Base-by-base conservation (phyloP, 2,113 vertebrate genomes). In the Podiceps cristatus region DNA sequence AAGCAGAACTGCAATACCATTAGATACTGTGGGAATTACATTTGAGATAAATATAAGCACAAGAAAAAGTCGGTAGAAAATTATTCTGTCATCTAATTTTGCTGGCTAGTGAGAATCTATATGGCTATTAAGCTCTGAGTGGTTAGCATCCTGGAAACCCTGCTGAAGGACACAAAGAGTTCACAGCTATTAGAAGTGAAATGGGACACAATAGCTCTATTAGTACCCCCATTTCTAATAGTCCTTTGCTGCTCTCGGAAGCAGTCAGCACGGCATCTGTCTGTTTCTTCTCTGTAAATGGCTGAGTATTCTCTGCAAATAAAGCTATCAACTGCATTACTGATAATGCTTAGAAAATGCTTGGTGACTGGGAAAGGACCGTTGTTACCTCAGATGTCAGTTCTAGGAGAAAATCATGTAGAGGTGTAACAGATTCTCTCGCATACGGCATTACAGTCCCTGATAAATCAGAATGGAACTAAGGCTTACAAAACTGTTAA, bases 341-440 rank as follows among this genome's bases (percentile, higher is more conserved):
- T 82, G 71, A 56, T 85, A 91, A 93, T 91, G 75, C 62, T 93
- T 81, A 49, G 69, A 91, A 93, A 94, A 96, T 94, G 91, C 50
- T 91, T 88, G n/a, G 24, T 56, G 74, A 14, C 76, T 52, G 27
- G 50, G 31, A 76, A 94, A 92, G 77, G 69, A 68, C 56, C 37
- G 81, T 56, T 8, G 3, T 82, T 89, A 82, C 31, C 31, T 89
- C 69, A 56, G 33, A 63, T 93, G 45, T 90, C 73, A 75, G 18
- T 81, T 86, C 45, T 66, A 69, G 66, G 25, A 68, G 44, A 76
- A 91, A 94, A 93, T 33, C 42, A 24, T 1, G 0, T 35, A 33
- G 15, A 64, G 9, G 31, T 58, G 6, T 77, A 78, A 47, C 37
- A 86, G n/a, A 66, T 88, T 25, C 18, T 83, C 24, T 58, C 72